These are phyloP conservation scores for Drosophila quasianomalipes DNA, from an alignment of 2,888 invertebrate species.

Conservation along the genomic window DNA sequence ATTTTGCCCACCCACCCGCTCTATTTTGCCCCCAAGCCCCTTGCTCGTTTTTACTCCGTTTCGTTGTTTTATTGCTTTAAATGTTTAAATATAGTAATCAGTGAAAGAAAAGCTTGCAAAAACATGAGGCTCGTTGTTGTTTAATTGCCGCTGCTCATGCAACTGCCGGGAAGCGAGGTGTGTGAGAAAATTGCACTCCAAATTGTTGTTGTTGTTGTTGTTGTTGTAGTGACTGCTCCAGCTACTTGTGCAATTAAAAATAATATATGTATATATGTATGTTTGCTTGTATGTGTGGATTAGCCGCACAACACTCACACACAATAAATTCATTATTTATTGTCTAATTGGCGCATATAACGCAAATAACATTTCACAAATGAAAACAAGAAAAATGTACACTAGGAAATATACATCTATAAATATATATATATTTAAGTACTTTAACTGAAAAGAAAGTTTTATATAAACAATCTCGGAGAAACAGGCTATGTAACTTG, in stretches of 20 bases:
- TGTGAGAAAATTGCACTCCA: conserved; percentile 54
- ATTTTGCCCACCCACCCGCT: conserved; percentile 37
- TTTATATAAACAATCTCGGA: not conserved
- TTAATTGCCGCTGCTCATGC: conserved; percentile 75
- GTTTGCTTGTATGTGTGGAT: conserved; percentile 30
- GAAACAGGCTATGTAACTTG: not conserved
- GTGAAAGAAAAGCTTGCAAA: conserved; percentile 58
- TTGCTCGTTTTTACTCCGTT: conserved; percentile 11
- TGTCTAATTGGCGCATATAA: conserved; percentile 79
- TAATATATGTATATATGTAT: conserved; percentile 56
- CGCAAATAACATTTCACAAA: conserved; percentile 66
- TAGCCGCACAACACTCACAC: conserved; percentile 38
- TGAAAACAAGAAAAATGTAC: conserved; percentile 7
- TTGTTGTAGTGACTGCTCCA: conserved; percentile 14
- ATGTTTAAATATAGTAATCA: conserved; percentile 75
- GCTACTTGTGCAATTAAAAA: conserved; percentile 54
- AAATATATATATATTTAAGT: not conserved
- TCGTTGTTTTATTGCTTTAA: conserved; percentile 60
- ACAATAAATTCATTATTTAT: conserved; percentile 76
- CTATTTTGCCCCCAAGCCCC: not conserved
- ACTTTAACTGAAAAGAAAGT: not conserved
- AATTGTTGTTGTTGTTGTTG: conserved; percentile 33
- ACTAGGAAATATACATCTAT: not conserved
- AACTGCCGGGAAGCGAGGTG: conserved; percentile 44
- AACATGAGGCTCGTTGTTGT: conserved; percentile 63